Base-by-base conservation (phyloP, 2,797 vertebrate species). In the Gymnopithys bicolor region DNA sequence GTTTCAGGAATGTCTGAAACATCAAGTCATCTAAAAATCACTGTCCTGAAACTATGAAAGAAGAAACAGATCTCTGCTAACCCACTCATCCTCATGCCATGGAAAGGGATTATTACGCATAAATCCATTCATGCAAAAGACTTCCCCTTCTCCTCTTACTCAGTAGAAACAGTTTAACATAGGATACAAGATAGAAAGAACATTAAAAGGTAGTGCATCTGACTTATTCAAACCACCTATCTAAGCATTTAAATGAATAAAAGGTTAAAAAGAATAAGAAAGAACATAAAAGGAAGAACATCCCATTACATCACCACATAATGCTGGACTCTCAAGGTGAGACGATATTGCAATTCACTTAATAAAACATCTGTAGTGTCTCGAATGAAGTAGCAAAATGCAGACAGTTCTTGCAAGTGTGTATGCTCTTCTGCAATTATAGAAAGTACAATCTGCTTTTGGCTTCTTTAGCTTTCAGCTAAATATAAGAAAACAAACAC, bases 261-360 rank as follows among this genome's bases (percentile, higher is more conserved):
- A 93, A 55, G 37, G 8, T 32, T 19, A 21, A 33, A 80, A 83
- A 75, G 18, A 88, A 89, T 69, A 67, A 85, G 43, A 86, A 85
- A 43, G 56, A 82, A 73, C 55, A 95, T 90, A 94, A 97, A 96
- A 84, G 43, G 51, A 60, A 49, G 62, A 88, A 82, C 73, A 89
- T 94, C 89, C 87, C 67, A 90, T 96, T 94, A 89, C 94, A 96
- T 94, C 95, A 96, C 73, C 94, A 87, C 86, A 87, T 83, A 87
- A 95, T 84, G 35, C 28, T 93, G 74, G 59, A 94, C 83, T 96
- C 88, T 93, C 46, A 93, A 95, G 87, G 89, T 0, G 0, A 96
- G 46, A 93, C 48, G 33, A 88, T 93, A 96, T 90, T 95, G 58
- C 89, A 93, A 91, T 89, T 93, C 87, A 84, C 73, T 97, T 96